Conservation (phyloP, 1,140 invertebrate genomes). For the Panagrolaimus sp. region DNA sequence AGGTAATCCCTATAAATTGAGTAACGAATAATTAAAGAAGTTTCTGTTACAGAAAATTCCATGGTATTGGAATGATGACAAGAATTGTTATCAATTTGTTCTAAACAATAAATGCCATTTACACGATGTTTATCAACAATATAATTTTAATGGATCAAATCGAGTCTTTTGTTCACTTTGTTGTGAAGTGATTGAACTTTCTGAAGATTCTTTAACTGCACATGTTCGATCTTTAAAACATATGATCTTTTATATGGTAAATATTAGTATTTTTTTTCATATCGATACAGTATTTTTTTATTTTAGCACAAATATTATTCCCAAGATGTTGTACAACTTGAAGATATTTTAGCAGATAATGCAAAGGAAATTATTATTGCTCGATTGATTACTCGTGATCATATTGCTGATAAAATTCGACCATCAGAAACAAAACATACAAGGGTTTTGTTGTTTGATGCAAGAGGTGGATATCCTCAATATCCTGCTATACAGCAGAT, state of each 20-base stretch:
- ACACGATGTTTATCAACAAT: neutral
- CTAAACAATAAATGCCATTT: neutral
- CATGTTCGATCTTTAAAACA: slow-evolving; percentile 12
- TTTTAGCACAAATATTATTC: slow-evolving; percentile 15
- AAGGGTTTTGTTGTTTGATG: neutral
- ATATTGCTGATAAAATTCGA: neutral
- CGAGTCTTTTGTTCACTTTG: neutral
- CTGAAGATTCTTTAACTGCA: neutral
- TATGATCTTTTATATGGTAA: slow-evolving; percentile 12
- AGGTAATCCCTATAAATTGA: neutral
- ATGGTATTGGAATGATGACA: slow-evolving; percentile 5
- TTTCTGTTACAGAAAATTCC: neutral
- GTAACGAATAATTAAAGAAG: neutral
- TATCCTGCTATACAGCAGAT: neutral
- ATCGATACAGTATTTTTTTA: neutral
- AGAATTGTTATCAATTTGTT: neutral
- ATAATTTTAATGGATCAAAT: neutral
- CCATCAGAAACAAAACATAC: neutral
- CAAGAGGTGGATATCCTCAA: neutral
- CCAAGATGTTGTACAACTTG: neutral
- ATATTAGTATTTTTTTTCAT: neutral
- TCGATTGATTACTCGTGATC: neutral
- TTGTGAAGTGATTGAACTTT: neutral
- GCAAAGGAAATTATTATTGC: neutral
- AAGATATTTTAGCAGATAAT: neutral